Evolutionary conservation across 2,113 vertebrate species (phyloP).

Genomic region (Cisticola juncidis): DNA sequence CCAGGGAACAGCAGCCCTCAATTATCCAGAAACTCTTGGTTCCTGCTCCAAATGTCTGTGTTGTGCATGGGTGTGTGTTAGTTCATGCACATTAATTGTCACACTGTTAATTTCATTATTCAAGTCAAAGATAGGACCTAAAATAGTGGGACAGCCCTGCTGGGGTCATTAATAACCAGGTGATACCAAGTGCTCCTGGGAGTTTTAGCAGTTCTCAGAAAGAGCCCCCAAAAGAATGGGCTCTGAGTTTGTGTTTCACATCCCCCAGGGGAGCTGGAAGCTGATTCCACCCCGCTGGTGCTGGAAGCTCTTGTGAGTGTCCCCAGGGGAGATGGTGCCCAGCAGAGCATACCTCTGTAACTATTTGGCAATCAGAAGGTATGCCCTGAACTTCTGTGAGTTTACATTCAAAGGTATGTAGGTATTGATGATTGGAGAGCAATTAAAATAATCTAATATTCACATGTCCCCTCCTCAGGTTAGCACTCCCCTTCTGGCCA

Average conservation of each 20-base stretch:
- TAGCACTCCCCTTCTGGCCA: neutral
- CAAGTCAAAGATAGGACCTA: neutral
- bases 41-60: neutral
- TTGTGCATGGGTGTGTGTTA: neutral
- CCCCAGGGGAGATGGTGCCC: too few relatives aligned
- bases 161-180: neutral
- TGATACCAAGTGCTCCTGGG: neutral
- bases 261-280: too few relatives aligned
- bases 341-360: neutral
- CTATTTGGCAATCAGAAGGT: neutral
- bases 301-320: too few relatives aligned
- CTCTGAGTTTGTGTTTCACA: neutral
- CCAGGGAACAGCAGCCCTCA: neutral
- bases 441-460: neutral
- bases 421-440: neutral
- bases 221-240: neutral
- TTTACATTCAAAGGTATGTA: neutral
- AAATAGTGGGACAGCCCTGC: neutral
- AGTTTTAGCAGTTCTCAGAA: neutral
- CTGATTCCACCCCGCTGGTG: too few relatives aligned
- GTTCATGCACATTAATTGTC: neutral
- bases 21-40: too few relatives aligned
- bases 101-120: neutral
- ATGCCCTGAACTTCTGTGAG: neutral
- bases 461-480: neutral